Evolutionary conservation across 2,888 invertebrate genomes (phyloP).

Genomic region (Baronia brevicornis): DNA sequence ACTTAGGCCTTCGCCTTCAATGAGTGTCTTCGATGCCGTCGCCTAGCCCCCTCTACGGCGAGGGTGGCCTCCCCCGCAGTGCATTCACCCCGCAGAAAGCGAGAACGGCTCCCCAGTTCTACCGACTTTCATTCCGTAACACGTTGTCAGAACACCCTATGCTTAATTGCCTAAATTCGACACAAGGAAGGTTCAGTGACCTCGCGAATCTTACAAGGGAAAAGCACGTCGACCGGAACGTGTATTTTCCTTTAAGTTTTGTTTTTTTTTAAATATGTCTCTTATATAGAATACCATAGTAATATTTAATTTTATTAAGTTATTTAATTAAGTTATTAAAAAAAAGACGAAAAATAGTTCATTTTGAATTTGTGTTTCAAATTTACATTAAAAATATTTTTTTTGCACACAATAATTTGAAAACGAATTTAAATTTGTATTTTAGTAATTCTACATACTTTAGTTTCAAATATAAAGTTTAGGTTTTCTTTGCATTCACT

Average conservation of each 20-base stretch:
- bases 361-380: too few relatives aligned
- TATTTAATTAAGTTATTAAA: too few relatives aligned
- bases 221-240: constrained; percentile 27
- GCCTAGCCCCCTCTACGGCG: constrained; percentile 45
- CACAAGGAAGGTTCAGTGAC: constrained; percentile 55
- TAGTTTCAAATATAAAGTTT: too few relatives aligned
- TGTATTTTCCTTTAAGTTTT: constrained; percentile 28
- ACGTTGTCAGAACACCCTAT: constrained; percentile 52
- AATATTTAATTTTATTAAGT: too few relatives aligned
- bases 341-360: too few relatives aligned
- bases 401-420: too few relatives aligned
- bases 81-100: constrained; percentile 73
- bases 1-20: constrained; percentile 42
- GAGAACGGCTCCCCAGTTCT: constrained; percentile 53
- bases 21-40: constrained; percentile 62
- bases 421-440: too few relatives aligned
- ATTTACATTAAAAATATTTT: too few relatives aligned
- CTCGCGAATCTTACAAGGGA: constrained; percentile 35
- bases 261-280: too few relatives aligned
- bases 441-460: too few relatives aligned
- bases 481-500: too few relatives aligned
- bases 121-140: constrained; percentile 56
- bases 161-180: constrained; percentile 63
- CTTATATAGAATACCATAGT: too few relatives aligned
- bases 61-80: constrained; percentile 60